phyloP scores from a whole-genome alignment of 2,113 vertebrate species.

The Nyctibius bracteatus region DNA sequence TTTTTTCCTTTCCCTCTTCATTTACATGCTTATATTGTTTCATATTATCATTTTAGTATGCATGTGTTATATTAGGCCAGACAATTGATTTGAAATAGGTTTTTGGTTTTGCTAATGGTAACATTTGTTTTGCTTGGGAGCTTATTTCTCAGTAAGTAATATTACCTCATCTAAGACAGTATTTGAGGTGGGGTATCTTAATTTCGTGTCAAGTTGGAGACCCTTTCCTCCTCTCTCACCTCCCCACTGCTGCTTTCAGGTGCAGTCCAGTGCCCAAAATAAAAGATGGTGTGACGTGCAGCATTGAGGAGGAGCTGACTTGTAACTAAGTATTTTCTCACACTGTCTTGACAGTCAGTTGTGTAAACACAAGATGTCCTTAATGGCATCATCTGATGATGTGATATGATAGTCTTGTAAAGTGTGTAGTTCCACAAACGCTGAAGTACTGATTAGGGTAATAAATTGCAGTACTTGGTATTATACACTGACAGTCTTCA shows the following conservation, averaged over 20 bases:
- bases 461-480: background rate
- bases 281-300: background rate
- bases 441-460: background rate
- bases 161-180: background rate
- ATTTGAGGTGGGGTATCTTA: background rate
- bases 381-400: conserved; percentile 16
- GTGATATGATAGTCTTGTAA: conserved; percentile 8
- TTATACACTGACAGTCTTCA: background rate
- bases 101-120: background rate
- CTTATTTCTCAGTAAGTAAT: background rate
- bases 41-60: background rate
- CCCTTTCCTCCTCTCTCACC: background rate
- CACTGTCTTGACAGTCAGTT: conserved; percentile 12
- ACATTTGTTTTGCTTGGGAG: background rate
- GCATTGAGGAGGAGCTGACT: background rate
- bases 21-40: background rate
- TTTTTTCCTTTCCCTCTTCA: background rate
- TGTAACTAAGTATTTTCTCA: background rate
- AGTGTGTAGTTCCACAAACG: background rate
- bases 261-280: background rate
- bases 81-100: background rate
- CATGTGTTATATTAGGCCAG: background rate
- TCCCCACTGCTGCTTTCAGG: background rate
- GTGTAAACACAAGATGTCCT: conserved; percentile 29
- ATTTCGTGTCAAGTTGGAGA: background rate